Conservation (phyloP, 2,888 invertebrate species). For the Brachyptera risi region DNA sequence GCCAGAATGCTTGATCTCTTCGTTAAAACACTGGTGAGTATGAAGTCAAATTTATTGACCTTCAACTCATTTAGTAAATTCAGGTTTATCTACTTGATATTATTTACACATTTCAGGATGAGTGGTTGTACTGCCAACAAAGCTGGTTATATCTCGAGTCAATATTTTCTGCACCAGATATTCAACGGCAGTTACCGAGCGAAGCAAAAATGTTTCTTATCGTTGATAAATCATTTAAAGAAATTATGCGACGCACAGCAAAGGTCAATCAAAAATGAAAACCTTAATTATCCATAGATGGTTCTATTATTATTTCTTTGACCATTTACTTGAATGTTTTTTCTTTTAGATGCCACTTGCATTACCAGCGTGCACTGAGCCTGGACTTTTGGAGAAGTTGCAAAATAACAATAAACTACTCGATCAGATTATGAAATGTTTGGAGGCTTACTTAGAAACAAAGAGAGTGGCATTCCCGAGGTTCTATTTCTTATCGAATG, state of each 20-base stretch:
- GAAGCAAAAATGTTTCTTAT: conserved; percentile 82
- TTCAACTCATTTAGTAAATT: background rate
- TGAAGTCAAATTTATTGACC: background rate
- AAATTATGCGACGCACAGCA: conserved; percentile 75
- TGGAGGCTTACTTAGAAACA: conserved; percentile 85
- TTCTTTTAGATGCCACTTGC: conserved; percentile 64
- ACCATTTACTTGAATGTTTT: background rate
- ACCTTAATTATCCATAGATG: too few relatives aligned
- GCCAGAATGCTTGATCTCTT: conserved; percentile 70
- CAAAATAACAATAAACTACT: conserved; percentile 70
- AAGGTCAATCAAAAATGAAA: conserved; percentile 57
- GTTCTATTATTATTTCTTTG: too few relatives aligned
- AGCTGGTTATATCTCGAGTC: conserved; percentile 95
- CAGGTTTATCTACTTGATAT: background rate
- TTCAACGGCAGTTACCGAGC: conserved; percentile 85
- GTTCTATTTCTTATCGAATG: conserved; percentile 87
- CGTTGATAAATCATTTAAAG: conserved; percentile 89
- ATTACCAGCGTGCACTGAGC: conserved; percentile 72
- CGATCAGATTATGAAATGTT: conserved; percentile 84
- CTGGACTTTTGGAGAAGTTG: conserved; percentile 64
- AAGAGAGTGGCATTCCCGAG: conserved; percentile 84
- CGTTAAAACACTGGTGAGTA: conserved; percentile 67
- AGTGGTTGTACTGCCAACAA: conserved; percentile 83
- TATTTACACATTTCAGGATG: conserved; percentile 59
- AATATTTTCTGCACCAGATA: conserved; percentile 91